Evolutionary conservation across 2,888 invertebrate species (phyloP).

Genomic region (Pheosia tremula): DNA sequence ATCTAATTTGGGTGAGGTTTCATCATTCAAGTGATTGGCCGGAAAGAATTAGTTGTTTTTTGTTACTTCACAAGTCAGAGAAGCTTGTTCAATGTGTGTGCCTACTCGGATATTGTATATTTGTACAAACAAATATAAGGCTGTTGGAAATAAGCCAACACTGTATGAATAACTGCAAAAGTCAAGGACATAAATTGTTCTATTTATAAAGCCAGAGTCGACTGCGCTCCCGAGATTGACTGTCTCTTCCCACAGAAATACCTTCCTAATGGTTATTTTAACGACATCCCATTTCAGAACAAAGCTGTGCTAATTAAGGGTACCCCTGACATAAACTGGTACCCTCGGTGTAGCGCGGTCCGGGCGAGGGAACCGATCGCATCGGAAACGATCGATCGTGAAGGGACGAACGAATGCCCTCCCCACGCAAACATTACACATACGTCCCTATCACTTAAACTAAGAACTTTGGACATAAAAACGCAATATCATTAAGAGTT

Average conservation of each 20-base stretch:
- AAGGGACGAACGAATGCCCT: conserved; percentile 27
- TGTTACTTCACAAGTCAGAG: too few relatives aligned
- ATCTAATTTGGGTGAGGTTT: conserved; percentile 24
- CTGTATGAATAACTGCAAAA: background rate
- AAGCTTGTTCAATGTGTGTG: background rate
- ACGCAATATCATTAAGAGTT: conserved; percentile 36
- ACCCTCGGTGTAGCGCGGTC: conserved; percentile 17
- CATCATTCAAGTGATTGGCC: conserved; percentile 12
- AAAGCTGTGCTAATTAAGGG: conserved; percentile 55
- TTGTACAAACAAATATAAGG: background rate
- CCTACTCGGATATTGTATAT: too few relatives aligned
- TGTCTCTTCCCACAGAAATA: conserved; percentile 34
- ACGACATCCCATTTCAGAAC: conserved; percentile 51
- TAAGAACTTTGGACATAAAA: conserved; percentile 39
- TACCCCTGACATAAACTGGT: conserved; percentile 34
- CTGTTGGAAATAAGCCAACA: background rate
- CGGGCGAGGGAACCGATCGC: conserved; percentile 14
- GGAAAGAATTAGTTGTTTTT: background rate
- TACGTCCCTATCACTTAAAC: conserved; percentile 37
- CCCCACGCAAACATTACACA: conserved; percentile 28
- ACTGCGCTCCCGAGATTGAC: conserved; percentile 29
- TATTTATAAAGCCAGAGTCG: background rate
- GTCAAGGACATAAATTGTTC: conserved; percentile 1
- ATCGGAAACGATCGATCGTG: conserved; percentile 32
- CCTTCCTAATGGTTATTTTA: conserved; percentile 45